Conservation (phyloP, 2,888 invertebrate species). For the Andrena haemorrhoa region DNA sequence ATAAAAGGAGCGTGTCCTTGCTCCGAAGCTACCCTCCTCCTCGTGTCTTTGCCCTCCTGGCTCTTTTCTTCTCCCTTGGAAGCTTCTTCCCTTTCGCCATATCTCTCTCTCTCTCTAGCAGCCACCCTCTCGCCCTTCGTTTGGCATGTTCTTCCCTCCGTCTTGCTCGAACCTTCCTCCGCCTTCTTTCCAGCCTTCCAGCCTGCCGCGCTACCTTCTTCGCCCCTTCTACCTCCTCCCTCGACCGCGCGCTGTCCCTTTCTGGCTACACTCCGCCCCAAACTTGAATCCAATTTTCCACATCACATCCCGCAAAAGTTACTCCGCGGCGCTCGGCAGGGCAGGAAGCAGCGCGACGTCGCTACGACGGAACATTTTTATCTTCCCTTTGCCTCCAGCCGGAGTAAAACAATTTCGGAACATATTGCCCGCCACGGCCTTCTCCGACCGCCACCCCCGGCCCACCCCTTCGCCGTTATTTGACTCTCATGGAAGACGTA, state of each 20-base stretch:
- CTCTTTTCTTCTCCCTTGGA: slow-evolving; percentile 22
- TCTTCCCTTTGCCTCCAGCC: slow-evolving; percentile 70
- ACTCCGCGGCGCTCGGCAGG: slow-evolving; percentile 73
- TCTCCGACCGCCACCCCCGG: neutral
- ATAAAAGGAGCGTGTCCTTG: slow-evolving; percentile 68
- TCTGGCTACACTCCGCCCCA: slow-evolving; percentile 69
- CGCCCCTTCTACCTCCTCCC: slow-evolving; percentile 7
- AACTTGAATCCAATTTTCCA: slow-evolving; percentile 83
- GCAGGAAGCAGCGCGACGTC: slow-evolving; percentile 71
- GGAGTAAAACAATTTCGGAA: slow-evolving; percentile 81
- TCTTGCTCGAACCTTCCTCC: neutral
- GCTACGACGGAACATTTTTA: slow-evolving; percentile 75
- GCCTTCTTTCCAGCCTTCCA: slow-evolving; percentile 11
- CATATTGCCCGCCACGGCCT: slow-evolving; percentile 77
- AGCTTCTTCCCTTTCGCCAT: slow-evolving; percentile 12
- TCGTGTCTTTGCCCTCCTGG: slow-evolving; percentile 53
- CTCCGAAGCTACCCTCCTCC: slow-evolving; percentile 61
- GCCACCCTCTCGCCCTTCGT: slow-evolving; percentile 12
- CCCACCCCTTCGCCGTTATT: slow-evolving; percentile 44
- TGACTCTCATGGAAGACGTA: slow-evolving; percentile 71
- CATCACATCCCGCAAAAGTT: slow-evolving; percentile 82
- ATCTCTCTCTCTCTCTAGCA: neutral
- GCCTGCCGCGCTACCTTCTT: slow-evolving; percentile 1
- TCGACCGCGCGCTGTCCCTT: slow-evolving; percentile 46
- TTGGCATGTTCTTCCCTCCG: neutral